Evolutionary conservation across 2,113 vertebrate species (phyloP).

Genomic region (Mormoops blainvillei): DNA sequence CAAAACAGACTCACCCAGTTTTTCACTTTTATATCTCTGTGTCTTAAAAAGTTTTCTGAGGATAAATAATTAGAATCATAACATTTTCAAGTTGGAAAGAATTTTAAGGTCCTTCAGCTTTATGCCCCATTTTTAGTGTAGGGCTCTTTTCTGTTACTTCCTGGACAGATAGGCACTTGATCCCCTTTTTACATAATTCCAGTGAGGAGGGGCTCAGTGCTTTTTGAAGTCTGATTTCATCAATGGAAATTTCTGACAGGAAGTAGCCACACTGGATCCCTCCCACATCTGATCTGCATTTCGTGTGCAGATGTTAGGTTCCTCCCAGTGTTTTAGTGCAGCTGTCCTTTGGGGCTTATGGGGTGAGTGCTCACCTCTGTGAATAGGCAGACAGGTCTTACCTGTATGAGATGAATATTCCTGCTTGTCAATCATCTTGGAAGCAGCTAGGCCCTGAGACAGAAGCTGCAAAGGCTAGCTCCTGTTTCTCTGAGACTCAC

Average conservation of each 20-base stretch:
- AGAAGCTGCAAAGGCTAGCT: not conserved
- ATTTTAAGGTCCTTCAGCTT: not conserved
- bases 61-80: not conserved
- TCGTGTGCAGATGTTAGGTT: not conserved
- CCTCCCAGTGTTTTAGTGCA: not conserved
- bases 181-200: not conserved
- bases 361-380: not conserved
- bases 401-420: not conserved
- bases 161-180: not conserved
- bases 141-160: not conserved
- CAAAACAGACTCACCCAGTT: not conserved
- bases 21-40: not conserved
- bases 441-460: not conserved
- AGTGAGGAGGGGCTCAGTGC: not conserved
- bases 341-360: not conserved
- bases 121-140: not conserved
- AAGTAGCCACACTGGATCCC: not conserved
- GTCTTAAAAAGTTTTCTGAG: not conserved
- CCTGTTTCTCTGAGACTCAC: not conserved
- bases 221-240: slow-evolving; percentile 23
- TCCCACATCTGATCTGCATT: slow-evolving; percentile 12
- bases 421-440: not conserved
- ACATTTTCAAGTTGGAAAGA: not conserved
- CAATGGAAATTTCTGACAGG: slow-evolving; percentile 6
- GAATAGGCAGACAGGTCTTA: not conserved